phyloP scores from a whole-genome alignment of 2,888 invertebrate genomes.

The Pantelozetes paolii region DNA sequence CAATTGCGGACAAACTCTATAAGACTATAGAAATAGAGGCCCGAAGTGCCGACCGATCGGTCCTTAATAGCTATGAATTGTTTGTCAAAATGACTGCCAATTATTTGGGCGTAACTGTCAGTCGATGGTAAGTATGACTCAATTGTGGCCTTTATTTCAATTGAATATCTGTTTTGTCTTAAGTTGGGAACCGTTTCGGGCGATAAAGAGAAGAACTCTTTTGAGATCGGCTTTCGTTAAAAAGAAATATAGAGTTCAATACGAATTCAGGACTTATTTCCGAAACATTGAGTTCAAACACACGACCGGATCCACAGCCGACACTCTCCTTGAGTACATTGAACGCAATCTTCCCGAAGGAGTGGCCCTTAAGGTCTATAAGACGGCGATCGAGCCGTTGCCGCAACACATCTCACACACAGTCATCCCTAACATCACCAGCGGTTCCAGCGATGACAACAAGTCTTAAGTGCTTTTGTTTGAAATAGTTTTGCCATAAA shows the following conservation, averaged over 20 bases:
- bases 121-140: slow-evolving; percentile 54
- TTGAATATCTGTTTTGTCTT: slow-evolving; percentile 50
- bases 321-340: slow-evolving; percentile 91
- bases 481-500: no score
- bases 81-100: slow-evolving; percentile 76
- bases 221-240: slow-evolving; percentile 82
- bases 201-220: slow-evolving; percentile 71
- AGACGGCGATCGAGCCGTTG: slow-evolving; percentile 44
- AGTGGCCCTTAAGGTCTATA: slow-evolving; percentile 72
- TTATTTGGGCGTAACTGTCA: slow-evolving; percentile 71
- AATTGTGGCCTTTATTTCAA: not conserved
- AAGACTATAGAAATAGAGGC: slow-evolving; percentile 79
- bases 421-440: not conserved
- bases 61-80: slow-evolving; percentile 79
- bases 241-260: slow-evolving; percentile 91
- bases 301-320: slow-evolving; percentile 90
- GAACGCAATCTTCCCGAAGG: slow-evolving; percentile 97
- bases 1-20: slow-evolving; percentile 59
- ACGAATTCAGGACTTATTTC: slow-evolving; percentile 90
- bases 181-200: slow-evolving; percentile 69
- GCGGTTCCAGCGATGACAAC: not conserved
- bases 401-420: slow-evolving; percentile 46
- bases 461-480: no score
- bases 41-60: slow-evolving; percentile 78
- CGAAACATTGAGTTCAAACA: slow-evolving; percentile 72